A percentile compares a stretch with the other conserved stretches of the same genome.
Evolutionary conservation across 1,140 invertebrate genomes (phyloP).

Genomic region (Sitophilus oryzae): DNA sequence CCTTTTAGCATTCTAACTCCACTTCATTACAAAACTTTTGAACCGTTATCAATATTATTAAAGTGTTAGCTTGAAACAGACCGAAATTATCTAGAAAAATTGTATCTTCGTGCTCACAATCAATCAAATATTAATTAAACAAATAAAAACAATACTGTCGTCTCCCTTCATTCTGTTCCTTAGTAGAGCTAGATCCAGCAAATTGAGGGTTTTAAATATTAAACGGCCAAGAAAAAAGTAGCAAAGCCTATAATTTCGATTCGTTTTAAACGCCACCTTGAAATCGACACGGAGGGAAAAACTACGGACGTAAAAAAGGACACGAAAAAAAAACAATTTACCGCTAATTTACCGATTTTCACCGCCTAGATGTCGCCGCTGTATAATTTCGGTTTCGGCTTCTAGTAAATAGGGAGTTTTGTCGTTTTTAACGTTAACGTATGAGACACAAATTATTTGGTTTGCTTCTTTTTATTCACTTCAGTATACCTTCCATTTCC

Average conservation of each 20-base stretch:
- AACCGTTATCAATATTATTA: too few relatives aligned
- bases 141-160: too few relatives aligned
- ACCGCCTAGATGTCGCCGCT: slow-evolving; percentile 10
- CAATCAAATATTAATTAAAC: too few relatives aligned
- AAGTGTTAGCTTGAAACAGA: too few relatives aligned
- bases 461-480: too few relatives aligned
- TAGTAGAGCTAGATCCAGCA: neutral
- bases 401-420: slow-evolving; percentile 7
- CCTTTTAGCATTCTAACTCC: too few relatives aligned
- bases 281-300: slow-evolving; percentile 5
- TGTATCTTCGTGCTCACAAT: too few relatives aligned
- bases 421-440: neutral
- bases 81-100: too few relatives aligned
- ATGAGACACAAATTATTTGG: too few relatives aligned
- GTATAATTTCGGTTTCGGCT: slow-evolving; percentile 9
- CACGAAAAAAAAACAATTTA: slow-evolving; percentile 20
- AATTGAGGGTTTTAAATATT: slow-evolving; percentile 6
- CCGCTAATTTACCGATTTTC: slow-evolving; percentile 27
- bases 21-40: too few relatives aligned
- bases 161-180: neutral
- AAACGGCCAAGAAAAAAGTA: neutral
- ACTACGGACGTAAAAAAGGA: slow-evolving; percentile 2
- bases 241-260: slow-evolving; percentile 6
- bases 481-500: too few relatives aligned
- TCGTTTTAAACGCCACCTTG: slow-evolving; percentile 2